Evolutionary conservation across 2,888 invertebrate genomes (phyloP).

Genomic region (Leucoma salicis): DNA sequence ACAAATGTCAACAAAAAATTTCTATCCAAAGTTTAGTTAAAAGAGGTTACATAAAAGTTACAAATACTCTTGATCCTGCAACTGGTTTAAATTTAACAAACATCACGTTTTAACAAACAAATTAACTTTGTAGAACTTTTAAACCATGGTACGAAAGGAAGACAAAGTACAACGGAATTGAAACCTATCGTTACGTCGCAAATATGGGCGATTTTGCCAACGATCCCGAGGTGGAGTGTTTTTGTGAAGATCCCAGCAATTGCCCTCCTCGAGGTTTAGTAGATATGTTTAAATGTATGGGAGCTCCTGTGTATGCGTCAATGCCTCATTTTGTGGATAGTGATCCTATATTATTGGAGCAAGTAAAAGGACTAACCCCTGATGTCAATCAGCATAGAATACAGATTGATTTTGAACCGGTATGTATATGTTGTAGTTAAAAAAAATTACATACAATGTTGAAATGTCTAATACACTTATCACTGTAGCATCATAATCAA

Average conservation of each 20-base stretch:
- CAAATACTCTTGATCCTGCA: no score
- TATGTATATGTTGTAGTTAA: slow-evolving; percentile 48
- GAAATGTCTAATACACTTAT: no score
- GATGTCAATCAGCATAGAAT: slow-evolving; percentile 86
- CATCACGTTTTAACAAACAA: neutral
- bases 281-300: slow-evolving; percentile 83
- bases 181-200: neutral
- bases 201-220: slow-evolving; percentile 80
- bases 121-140: neutral
- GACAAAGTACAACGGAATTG: neutral
- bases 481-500: no score
- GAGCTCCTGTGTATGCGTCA: slow-evolving; percentile 86
- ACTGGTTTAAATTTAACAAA: no score
- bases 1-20: no score
- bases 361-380: slow-evolving; percentile 83
- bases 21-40: no score
- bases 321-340: slow-evolving; percentile 87
- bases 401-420: slow-evolving; percentile 87
- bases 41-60: no score
- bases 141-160: neutral
- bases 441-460: neutral
- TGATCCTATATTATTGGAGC: slow-evolving; percentile 68
- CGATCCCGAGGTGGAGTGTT: slow-evolving; percentile 68
- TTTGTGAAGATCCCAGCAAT: slow-evolving; percentile 78
- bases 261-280: slow-evolving; percentile 86